Conservation (phyloP, 2,113 vertebrate species). For the Microcebus murinus region DNA sequence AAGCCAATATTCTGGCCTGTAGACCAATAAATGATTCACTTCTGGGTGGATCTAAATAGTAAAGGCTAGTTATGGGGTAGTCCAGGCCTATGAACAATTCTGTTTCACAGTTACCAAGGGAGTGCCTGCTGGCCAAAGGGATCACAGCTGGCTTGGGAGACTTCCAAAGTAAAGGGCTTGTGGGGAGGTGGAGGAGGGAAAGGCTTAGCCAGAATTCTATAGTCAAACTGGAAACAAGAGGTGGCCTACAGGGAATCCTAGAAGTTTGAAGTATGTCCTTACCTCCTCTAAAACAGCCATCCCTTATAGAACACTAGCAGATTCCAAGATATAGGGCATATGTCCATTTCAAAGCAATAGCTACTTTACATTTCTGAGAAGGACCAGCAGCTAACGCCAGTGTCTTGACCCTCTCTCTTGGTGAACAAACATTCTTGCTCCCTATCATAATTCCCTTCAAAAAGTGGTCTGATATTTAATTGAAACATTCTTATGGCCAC, state of each 20-base stretch:
- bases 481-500: neutral
- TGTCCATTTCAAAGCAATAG: neutral
- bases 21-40: slow-evolving; percentile 40
- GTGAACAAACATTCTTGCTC: neutral
- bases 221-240: neutral
- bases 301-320: neutral
- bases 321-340: neutral
- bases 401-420: neutral
- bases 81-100: neutral
- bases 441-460: neutral
- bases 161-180: neutral
- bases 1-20: neutral
- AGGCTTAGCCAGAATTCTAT: neutral
- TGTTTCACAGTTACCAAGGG: neutral
- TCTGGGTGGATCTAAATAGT: slow-evolving; percentile 37
- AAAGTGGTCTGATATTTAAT: neutral
- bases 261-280: neutral
- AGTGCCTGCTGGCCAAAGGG: neutral
- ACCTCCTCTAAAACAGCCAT: neutral
- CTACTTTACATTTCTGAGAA: slow-evolving; percentile 5
- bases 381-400: neutral
- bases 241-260: neutral
- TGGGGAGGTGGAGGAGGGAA: neutral
- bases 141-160: neutral
- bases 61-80: neutral